Evolutionary conservation across 2,113 vertebrate species (phyloP), one percentile per base, ranked within the genome.

Genomic region (Vicugna pacos): DNA sequence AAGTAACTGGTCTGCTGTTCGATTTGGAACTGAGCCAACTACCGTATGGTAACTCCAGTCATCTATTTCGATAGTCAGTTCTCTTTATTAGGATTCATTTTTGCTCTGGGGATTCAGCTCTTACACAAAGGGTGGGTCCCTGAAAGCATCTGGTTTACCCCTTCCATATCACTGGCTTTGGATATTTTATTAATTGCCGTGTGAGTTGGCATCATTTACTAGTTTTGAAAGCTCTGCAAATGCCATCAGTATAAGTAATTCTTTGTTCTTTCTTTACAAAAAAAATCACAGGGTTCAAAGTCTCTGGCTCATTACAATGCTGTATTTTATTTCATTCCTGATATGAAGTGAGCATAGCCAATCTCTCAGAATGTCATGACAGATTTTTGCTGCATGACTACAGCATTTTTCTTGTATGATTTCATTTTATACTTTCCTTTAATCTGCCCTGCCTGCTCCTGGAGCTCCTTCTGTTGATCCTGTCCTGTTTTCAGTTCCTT

Each of bases 241-340:
- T 89, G 22, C 48, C n/a, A 79, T 86, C 24, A 67, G 24, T 50
- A 70, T 58, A 95, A 95, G 94, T 77, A 87, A 22, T 76, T 94
- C 79, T 91, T 96, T 95, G 77, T 97, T 87, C 60, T 17, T 62
- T 77, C 38, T 81, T 90, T 91, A 76, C 62, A n/a, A 95, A 94
- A 75, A 24, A 76, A 35, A 58, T 72, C 35, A 54, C 50, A 35
- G 75, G 22, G 56, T 65, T 97, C 69, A 64, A 69, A 79, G 32
- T 92, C 50, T 79, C 42, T 42, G 64, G 56, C n/a, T 24, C 15
- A 58, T 67, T 79, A 30, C 67, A 52, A 90, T 46, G 56, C 13
- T 58, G 13, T 50, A n/a, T 91, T 91, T 97, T 92, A 69, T 93
- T 95, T 79, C 52, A 20, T 82, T 94, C 30, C 92, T 35, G 6